Evolutionary conservation across 2,888 invertebrate species (phyloP), one percentile per base, ranked within the genome.

Genomic region (Parochlus steinenii): DNA sequence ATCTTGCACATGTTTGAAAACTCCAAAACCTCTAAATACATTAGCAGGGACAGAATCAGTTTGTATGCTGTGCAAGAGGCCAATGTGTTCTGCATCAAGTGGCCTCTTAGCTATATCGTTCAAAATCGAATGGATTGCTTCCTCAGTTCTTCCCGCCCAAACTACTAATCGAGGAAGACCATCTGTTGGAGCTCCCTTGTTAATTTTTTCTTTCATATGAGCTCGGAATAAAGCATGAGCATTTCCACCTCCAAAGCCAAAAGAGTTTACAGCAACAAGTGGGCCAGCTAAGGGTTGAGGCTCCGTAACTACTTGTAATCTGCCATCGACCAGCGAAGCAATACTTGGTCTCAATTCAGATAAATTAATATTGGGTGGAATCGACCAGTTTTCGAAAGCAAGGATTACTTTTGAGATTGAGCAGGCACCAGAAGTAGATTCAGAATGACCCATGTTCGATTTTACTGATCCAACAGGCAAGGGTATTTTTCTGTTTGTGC

Each of bases 191-290:
- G 66, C 47, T 10, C 69, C 71, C 2, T 63, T 58, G 50, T 76
- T 76, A 0, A 31, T 10, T 35, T 59, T 58, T 2, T 46, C 16
- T 31, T 55, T 58, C 1, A 45, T 40, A 31, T 37, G 35, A 1
- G 46, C 52, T 27, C 46, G 47, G 1, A 58, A 37, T 1, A 59
- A 40, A 1, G 51, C 51, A 42, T 58, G 58, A 30, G 75, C 77
- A 49, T 87, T 89, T 4, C 79, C 78, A 1, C 93, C 93, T 18
- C 92, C 92, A 51, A 93, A 93, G 0, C 92, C 92, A 53, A 92
- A 93, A 7, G 85, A 87, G 61, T 86, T 93, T 16, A 92, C 65
- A 4, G 80, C 90, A 16, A 78, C 74, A 49, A 77, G 64, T 14
- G 82, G 81, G 19, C 78, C 76, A 20, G 69, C 57, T 67, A 85